Base-by-base conservation (phyloP, 1,140 invertebrate species). In the Drosophila subobscura region DNA sequence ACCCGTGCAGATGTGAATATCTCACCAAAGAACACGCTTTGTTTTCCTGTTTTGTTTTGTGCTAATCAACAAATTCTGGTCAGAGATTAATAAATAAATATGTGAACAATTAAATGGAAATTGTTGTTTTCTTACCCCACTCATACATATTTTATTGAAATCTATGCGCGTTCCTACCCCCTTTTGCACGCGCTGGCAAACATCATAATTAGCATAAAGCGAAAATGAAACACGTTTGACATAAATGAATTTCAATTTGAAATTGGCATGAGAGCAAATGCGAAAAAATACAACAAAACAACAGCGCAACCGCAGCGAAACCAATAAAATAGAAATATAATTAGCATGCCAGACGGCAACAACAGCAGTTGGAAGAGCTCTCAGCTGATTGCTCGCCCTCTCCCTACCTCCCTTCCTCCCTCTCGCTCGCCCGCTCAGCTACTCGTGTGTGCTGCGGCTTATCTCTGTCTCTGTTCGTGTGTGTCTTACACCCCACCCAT, bases 161-260 rank as follows among this genome's bases (percentile, higher is more conserved):
- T 68, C 42, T 68, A 67, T 52, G 42, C 59, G 10, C 20, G 1
- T 2, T 60, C 59, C 63, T 25, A 42, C 46, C 41, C 20, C 42
- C 16, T 45, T 5, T 53, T 60, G 37, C 54, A 74, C 60, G 53
- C 50, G 57, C 50, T 27, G 16, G 37, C 50, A 65, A 71, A 67
- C 73, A 72, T 52, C 81, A 72, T 84, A 84, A 84, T 84, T 79
- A 73, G 46, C 67, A 84, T 85, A 70, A 63, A 68, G 63, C 60
- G 23, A 64, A 76, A 85, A 66, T 65, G 66, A 85, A 76, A 85
- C 76, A 85, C 72, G 80, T 81, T 74, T 71, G 50, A 77, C 81
- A 85, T 77, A 72, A 79, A 75, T 76, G 50, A 80, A 77, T 80
- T 85, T 77, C 46, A 85, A 77, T 85, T 79, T 73, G 20, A 56